Evolutionary conservation across 2,113 vertebrate genomes (phyloP).

Genomic region (Pelusios castaneus): DNA sequence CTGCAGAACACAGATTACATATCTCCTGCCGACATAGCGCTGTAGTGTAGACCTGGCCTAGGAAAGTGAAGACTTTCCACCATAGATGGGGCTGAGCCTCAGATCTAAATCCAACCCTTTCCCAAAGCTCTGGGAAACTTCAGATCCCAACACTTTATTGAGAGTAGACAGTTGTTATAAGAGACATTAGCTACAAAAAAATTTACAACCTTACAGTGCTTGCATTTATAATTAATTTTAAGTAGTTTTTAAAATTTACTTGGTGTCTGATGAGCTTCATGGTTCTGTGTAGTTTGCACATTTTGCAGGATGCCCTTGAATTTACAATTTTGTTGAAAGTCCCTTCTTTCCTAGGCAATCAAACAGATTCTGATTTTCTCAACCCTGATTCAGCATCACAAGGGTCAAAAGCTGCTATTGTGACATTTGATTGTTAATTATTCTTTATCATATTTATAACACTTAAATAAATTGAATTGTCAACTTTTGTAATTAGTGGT

Average conservation of each 20-base stretch:
- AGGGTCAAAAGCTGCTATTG: not conserved
- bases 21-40: no score
- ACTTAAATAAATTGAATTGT: not conserved
- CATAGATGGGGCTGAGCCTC: not conserved
- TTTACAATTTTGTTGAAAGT: not conserved
- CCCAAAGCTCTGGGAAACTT: not conserved
- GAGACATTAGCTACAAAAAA: accelerated
- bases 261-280: not conserved
- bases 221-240: not conserved
- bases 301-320: not conserved
- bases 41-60: no score
- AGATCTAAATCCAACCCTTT: not conserved
- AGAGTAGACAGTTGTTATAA: not conserved
- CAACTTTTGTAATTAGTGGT: not conserved
- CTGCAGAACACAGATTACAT: no score
- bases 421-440: not conserved
- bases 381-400: not conserved
- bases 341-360: not conserved
- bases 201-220: not conserved
- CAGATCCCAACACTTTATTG: not conserved
- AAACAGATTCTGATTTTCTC: not conserved
- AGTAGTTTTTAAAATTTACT: not conserved
- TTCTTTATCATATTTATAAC: not conserved
- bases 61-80: not conserved
- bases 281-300: not conserved